phyloP scores from a whole-genome alignment of 1,140 invertebrate genomes.

The Drosophila repletoides region DNA sequence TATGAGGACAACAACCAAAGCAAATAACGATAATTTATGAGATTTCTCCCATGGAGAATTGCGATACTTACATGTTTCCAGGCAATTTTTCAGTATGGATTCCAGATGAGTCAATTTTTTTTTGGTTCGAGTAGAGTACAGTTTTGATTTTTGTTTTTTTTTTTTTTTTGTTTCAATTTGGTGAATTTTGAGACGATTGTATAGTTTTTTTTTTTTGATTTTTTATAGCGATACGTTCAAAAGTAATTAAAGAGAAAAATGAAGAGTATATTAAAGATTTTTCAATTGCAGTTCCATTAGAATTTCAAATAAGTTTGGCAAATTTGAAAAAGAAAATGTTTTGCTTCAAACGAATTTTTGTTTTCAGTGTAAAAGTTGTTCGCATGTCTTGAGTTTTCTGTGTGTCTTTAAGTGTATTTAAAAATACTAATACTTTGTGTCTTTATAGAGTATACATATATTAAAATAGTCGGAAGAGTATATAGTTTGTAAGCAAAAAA shows the following conservation, averaged over 20 bases:
- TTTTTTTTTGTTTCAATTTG: slow-evolving; percentile 50
- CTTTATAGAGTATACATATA: slow-evolving; percentile 37
- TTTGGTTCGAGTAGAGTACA: slow-evolving; percentile 62
- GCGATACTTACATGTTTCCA: slow-evolving; percentile 67
- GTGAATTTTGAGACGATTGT: slow-evolving; percentile 44
- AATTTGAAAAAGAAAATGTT: slow-evolving; percentile 62
- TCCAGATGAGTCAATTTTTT: slow-evolving; percentile 65
- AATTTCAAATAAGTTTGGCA: slow-evolving; percentile 62
- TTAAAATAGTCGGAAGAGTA: slow-evolving; percentile 51
- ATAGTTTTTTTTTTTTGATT: slow-evolving; percentile 32
- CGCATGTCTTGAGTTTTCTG: slow-evolving; percentile 28
- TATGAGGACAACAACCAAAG: slow-evolving; percentile 79
- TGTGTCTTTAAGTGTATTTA: slow-evolving; percentile 12
- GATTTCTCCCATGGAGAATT: slow-evolving; percentile 34
- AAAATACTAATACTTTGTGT: slow-evolving; percentile 49
- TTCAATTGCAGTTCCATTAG: slow-evolving; percentile 67
- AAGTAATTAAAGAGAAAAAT: slow-evolving; percentile 80
- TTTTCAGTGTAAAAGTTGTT: slow-evolving; percentile 38
- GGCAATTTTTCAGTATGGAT: slow-evolving; percentile 43
- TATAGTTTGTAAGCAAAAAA: slow-evolving; percentile 65
- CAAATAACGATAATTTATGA: slow-evolving; percentile 79
- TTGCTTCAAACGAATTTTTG: slow-evolving; percentile 48
- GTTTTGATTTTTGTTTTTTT: slow-evolving; percentile 53
- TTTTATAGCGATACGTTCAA: slow-evolving; percentile 78
- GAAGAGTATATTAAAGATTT: slow-evolving; percentile 75